Percentiles rank a stretch among this genome's conserved stretches.
Conservation (phyloP, 2,797 vertebrate genomes). For the Halcyon leucocephala region DNA sequence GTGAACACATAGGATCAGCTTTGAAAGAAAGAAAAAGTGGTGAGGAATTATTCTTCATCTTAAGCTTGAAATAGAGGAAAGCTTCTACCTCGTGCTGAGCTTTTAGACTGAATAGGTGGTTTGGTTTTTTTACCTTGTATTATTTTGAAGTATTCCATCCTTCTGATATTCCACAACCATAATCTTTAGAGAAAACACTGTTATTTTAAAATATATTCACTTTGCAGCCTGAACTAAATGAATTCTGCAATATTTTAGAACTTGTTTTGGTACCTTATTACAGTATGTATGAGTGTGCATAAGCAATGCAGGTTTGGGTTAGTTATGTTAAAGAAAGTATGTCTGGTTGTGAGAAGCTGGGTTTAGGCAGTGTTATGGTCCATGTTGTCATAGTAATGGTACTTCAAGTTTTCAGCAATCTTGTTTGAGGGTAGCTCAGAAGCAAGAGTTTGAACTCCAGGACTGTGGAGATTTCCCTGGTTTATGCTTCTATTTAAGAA, state of each 20-base stretch:
- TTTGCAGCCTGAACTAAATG: background rate
- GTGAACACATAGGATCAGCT: background rate
- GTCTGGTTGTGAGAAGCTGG: background rate
- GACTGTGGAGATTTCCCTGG: background rate
- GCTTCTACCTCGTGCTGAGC: background rate
- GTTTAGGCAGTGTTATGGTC: background rate
- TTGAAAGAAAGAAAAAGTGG: conserved; percentile 9
- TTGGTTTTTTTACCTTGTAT: background rate
- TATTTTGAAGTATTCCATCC: background rate
- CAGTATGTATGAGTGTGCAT: background rate
- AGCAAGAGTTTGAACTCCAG: background rate
- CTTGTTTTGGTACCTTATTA: background rate
- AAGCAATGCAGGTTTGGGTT: background rate
- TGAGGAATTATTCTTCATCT: background rate
- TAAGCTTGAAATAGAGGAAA: background rate
- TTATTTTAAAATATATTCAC: background rate
- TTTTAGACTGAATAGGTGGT: background rate
- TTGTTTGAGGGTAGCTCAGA: background rate
- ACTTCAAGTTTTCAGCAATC: background rate
- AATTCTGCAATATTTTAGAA: background rate
- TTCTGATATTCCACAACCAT: background rate
- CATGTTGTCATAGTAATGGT: background rate
- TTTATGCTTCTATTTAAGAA: background rate
- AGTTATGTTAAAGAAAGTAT: background rate
- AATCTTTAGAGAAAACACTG: background rate